These are phyloP conservation scores for Labia minor DNA, from an alignment of 2,888 invertebrate genomes.

Conservation along the genomic window DNA sequence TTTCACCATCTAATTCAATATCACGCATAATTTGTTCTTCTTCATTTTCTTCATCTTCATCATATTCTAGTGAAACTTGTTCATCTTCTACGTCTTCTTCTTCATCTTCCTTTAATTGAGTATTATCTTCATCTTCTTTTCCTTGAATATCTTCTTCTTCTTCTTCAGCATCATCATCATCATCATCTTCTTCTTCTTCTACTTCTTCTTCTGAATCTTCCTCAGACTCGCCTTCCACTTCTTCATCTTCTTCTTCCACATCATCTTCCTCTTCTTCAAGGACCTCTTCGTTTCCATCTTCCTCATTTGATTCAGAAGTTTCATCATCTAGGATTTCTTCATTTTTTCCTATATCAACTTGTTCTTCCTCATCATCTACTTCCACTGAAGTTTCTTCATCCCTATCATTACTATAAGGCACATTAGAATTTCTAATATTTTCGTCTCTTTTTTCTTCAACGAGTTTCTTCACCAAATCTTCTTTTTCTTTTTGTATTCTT, in stretches of 20 bases:
- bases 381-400: neutral
- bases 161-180: neutral
- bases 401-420: neutral
- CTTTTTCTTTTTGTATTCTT: neutral
- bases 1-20: neutral
- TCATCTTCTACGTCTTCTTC: slow-evolving; percentile 3
- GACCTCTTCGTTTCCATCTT: neutral
- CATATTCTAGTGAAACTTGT: neutral
- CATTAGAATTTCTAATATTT: slow-evolving; percentile 25
- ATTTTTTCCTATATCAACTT: neutral
- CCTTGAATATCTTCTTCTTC: neutral
- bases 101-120: slow-evolving; percentile 27
- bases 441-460: slow-evolving; percentile 14
- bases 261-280: neutral
- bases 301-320: neutral
- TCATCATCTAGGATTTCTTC: neutral
- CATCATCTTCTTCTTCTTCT: neutral
- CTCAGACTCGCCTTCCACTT: neutral
- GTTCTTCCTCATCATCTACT: neutral
- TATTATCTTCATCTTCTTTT: neutral
- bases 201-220: neutral
- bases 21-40: slow-evolving; percentile 40
- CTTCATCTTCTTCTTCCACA: neutral
- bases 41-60: slow-evolving; percentile 38
- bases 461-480: slow-evolving; percentile 30